Evolutionary conservation across 2,797 vertebrate species (phyloP), one percentile per base, ranked within the genome.

Genomic region (Leptoclinus maculatus): DNA sequence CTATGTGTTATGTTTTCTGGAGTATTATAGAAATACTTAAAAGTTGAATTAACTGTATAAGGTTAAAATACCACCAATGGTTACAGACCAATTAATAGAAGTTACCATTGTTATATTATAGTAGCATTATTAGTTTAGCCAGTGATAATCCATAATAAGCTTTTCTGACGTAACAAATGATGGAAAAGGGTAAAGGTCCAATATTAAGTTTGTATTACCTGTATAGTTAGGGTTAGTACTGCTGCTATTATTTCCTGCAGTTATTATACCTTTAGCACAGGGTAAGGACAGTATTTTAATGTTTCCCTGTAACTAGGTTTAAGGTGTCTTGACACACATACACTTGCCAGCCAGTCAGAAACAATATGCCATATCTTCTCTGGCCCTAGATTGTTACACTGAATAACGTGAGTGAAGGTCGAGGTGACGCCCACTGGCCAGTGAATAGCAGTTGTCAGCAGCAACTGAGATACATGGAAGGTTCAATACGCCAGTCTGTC

Each of bases 1-100:
- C n/a, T 19, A n/a, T 34, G 7, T 59, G 34, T 36, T 41, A 14
- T 23, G 16, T 45, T 70, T 74, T 74, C 75, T 71, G 29, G 5
- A 59, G 29, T 51, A 11, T 74, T 27, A 58, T 7, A n/a, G 7
- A 34, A 54, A 64, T 12, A 9, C 1, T 23, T 53, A 23, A 63
- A 63, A n/a, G 21, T 3, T 49, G n/a, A 39, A 39, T 17, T 39
- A n/a, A 41, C 38, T 4, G 14, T 49, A 58, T 23, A 21, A 3
- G 57, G 17, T n/a, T n/a, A 14, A 14, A 9, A 51, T 73, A 32
- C 21, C 1, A 6, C 19, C 2, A n/a, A 13, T 23, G 27, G n/a
- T 27, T 62, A 2, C 23, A 71, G 32, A 27, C 14, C 43, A 71
- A 19, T 38, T 41, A 27, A 49, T 34, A 36, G 0, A 71, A 38